Percentiles rank a stretch among this genome's conserved stretches.
phyloP scores from a whole-genome alignment of 2,797 vertebrate species.

The Cirrhinus mrigala region DNA sequence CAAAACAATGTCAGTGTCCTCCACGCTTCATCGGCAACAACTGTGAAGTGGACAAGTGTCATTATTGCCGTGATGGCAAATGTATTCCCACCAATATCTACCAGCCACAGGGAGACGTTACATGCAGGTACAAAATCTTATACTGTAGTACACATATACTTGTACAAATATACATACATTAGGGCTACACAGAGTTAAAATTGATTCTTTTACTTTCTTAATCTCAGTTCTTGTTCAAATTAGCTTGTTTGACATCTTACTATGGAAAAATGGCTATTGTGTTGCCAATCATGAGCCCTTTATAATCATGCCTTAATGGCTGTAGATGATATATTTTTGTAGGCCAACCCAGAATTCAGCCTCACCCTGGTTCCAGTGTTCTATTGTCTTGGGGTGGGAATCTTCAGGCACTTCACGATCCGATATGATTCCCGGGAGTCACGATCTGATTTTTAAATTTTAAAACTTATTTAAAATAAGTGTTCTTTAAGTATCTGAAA shows the following conservation, averaged over 20 bases:
- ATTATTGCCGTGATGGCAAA: constrained; percentile 84
- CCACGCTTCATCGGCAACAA: constrained; percentile 80
- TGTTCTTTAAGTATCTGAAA: too few species aligned
- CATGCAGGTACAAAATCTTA: constrained; percentile 83
- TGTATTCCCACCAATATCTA: constrained; percentile 78
- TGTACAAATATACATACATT: neutral
- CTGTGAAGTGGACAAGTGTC: constrained; percentile 90
- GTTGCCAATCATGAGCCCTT: neutral
- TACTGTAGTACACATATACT: neutral
- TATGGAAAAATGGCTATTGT: neutral
- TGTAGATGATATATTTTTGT: too few species aligned
- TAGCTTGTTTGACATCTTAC: neutral
- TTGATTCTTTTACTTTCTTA: neutral
- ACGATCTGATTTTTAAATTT: too few species aligned
- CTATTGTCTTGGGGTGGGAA: too few species aligned
- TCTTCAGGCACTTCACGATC: too few species aligned
- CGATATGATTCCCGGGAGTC: too few species aligned
- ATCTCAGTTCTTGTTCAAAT: neutral
- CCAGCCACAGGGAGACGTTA: constrained; percentile 83
- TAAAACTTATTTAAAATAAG: too few species aligned
- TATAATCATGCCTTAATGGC: neutral
- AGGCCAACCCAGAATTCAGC: too few species aligned
- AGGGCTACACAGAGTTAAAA: neutral
- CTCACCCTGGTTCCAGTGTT: too few species aligned
- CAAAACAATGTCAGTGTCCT: constrained; percentile 86